Base-by-base conservation (phyloP, 1,140 invertebrate genomes). In the Portunus trituberculatus region DNA sequence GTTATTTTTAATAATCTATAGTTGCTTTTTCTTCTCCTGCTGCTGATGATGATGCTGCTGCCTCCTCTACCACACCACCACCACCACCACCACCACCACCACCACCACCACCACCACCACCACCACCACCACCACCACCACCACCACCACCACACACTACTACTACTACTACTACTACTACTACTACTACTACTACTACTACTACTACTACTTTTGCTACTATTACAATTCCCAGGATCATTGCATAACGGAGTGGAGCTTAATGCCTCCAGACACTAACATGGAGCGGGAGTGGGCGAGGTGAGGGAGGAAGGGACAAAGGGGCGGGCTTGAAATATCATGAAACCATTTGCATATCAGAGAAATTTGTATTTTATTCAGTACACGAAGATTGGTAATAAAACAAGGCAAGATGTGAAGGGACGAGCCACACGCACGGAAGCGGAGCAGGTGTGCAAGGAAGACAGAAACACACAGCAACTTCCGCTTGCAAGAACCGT, bases 101-200 rank as follows among this genome's bases (percentile, higher is more conserved):
- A 39, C 39, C 39, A 39, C 39, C 39, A 6, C 39, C 39, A 39
- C 39, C 39, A 39, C 6, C 39, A 39, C 39, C 6, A 39, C 52
- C 12, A 59, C 52, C 12, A 59, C 52, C 12, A 59, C 52, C 12
- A 59, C 52, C 12, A 59, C 52, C 12, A 59, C 52, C 12, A 59
- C 52, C 12, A 59, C 52, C 12, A 59, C 52, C 12, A 59, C 52
- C 12, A 59, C 52, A 7, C 20, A n/a, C 67, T 76, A 76, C 67
- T 76, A 25, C 67, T 76, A 76, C 67, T 76, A 76, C 67, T 76
- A 76, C 67, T 76, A 76, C 67, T 76, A 76, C 67, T 76, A 76
- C 67, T 76, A 76, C 67, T 76, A 76, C 67, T 76, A 76, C 67
- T 76, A 76, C 67, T 76, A 76, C 67, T 76, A 76, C 67, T 76